Conservation (phyloP, 2,113 vertebrate species). For the Scophthalmus maximus region DNA sequence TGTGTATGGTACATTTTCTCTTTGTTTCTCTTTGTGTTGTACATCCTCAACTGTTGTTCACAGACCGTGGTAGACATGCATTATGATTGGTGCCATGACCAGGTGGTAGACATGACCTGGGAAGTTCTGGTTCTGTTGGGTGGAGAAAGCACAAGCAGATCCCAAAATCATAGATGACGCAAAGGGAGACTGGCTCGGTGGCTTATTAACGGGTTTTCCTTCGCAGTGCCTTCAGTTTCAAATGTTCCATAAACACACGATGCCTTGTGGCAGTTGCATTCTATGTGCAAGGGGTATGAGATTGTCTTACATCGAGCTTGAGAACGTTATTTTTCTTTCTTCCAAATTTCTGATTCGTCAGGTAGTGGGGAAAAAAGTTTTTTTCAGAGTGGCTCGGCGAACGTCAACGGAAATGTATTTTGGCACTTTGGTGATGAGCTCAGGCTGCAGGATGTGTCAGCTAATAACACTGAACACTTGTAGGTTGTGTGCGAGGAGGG, state of each 20-base stretch:
- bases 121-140: no score
- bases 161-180: no score
- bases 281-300: neutral
- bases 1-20: no score
- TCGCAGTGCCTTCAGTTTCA: no score
- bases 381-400: neutral
- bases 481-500: neutral
- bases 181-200: neutral
- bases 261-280: neutral
- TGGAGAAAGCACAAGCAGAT: no score
- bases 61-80: no score
- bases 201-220: neutral
- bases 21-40: no score
- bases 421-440: conserved; percentile 28
- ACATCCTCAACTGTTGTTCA: no score
- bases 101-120: no score
- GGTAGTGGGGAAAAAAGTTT: neutral
- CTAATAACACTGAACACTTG: conserved; percentile 23
- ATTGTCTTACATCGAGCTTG: neutral
- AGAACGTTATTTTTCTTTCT: neutral
- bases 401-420: conserved; percentile 43
- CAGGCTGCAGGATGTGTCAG: conserved; percentile 34
- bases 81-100: no score
- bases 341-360: neutral
- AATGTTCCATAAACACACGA: neutral